Evolutionary conservation across 1,140 invertebrate species (phyloP).

Genomic region (Zaprionus capensis): DNA sequence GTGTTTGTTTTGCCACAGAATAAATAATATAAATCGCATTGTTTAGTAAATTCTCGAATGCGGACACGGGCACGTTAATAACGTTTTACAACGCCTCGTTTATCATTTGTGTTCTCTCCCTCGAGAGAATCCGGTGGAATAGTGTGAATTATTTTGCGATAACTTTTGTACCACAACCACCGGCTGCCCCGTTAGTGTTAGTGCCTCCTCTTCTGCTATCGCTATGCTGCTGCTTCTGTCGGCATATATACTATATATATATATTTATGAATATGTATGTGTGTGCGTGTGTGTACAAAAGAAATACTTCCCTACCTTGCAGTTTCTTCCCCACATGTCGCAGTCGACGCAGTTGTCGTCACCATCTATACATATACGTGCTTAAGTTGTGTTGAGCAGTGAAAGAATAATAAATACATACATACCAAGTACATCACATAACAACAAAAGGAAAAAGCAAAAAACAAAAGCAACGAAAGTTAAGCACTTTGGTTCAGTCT

Average conservation of each 20-base stretch:
- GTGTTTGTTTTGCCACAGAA: constrained; percentile 49
- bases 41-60: constrained; percentile 54
- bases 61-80: constrained; percentile 35
- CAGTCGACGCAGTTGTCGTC: constrained; percentile 41
- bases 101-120: constrained; percentile 29
- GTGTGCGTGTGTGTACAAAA: constrained; percentile 25
- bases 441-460: constrained; percentile 53
- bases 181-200: constrained; percentile 27
- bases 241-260: constrained; percentile 39
- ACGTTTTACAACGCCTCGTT: constrained; percentile 42
- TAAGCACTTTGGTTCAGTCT: constrained; percentile 49
- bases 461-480: constrained; percentile 62
- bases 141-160: constrained; percentile 45
- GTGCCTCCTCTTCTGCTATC: constrained; percentile 15
- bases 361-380: constrained; percentile 61
- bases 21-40: constrained; percentile 57
- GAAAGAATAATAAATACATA: constrained; percentile 40
- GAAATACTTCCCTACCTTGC: constrained; percentile 67
- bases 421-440: constrained; percentile 49
- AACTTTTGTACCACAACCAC: constrained; percentile 43
- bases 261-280: constrained; percentile 12
- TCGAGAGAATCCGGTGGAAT: constrained; percentile 31
- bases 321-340: constrained; percentile 73
- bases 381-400: constrained; percentile 71
- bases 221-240: constrained; percentile 55